These are phyloP conservation scores for Phrynocephalus vlangalii DNA, from an alignment of 2,797 vertebrate genomes.

Conservation along the genomic window DNA sequence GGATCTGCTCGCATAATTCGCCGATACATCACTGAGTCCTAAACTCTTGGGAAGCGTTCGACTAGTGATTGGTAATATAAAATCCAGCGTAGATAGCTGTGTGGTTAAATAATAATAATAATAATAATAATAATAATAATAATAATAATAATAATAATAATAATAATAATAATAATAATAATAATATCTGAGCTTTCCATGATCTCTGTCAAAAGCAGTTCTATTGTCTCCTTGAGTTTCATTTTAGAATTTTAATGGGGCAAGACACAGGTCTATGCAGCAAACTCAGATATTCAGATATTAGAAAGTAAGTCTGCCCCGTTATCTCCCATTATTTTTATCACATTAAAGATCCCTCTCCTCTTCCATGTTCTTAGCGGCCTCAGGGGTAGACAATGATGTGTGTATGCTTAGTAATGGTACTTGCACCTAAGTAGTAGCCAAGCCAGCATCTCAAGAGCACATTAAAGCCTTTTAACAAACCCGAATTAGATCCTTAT, in stretches of 20 bases:
- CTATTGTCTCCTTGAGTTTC: neutral
- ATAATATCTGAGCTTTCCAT: neutral
- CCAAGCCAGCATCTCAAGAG: neutral
- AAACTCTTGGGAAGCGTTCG: too few relatives aligned
- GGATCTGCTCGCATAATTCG: too few relatives aligned
- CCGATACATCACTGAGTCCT: too few relatives aligned
- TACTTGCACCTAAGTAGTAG: neutral
- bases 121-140: too few relatives aligned
- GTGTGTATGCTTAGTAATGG: neutral
- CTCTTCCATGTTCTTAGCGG: constrained; percentile 17
- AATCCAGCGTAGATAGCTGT: too few relatives aligned
- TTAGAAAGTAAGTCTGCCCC: neutral
- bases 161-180: too few relatives aligned
- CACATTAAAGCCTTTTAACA: constrained; percentile 14
- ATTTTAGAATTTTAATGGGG: constrained; percentile 4
- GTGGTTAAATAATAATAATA: too few relatives aligned
- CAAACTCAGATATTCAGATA: constrained; percentile 34
- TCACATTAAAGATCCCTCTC: constrained; percentile 26
- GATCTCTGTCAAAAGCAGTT: neutral
- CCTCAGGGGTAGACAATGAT: neutral
- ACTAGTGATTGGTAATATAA: too few relatives aligned
- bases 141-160: too few relatives aligned
- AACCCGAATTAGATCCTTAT: constrained; percentile 20
- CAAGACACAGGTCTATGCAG: neutral
- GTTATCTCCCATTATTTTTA: constrained; percentile 16